Evolutionary conservation across 2,888 invertebrate species (phyloP), one percentile per base, ranked within the genome.

Genomic region (Zonitis immaculata): DNA sequence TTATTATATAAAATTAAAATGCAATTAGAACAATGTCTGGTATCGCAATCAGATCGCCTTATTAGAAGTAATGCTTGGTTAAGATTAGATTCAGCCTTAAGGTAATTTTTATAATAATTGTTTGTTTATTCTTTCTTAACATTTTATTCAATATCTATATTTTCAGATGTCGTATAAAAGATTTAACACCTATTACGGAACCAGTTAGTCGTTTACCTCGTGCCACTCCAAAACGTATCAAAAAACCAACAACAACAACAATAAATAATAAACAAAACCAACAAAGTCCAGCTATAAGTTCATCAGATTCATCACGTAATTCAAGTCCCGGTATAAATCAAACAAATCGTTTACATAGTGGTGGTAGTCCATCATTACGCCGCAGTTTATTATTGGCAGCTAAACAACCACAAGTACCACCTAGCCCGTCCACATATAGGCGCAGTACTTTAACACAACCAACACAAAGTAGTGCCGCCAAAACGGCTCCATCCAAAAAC

Each of bases 21-120:
- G n/a, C 81, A 85, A 42, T 81, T 87, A 26, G 89, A 90, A 67
- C 83, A 85, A 58, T 85, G 86, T 65, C 76, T 90, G 43, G 83
- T 88, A 7, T 79, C 86, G 18, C 87, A 88, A 66, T 87, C 88
- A 16, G 78, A 83, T 5, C 76, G 84, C 16, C 82, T 85, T 3
- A 82, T 83, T 62, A 78, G 85, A 26, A 82, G 84, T 8, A 80
- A 81, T 6, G 80, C 84, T 0, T 86, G 86, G 86, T 74, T 82
- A 35, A 79, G 83, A 64, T 80, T 86, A 79, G 85, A 85, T 55
- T 68, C 71, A 8, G 54, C 61, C 8, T 59, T 71, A 51, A 67
- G 71, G 69, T 68, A 28, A 47, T 49, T 32, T 45, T 3, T 50
- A 44, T 42, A 44, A 14, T 12, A 9, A 39, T 8, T 42, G n/a